A percentile compares a stretch with the other conserved stretches of the same genome.
phyloP scores from a whole-genome alignment of 1,140 invertebrate species.

The Monomorium pharaonis region DNA sequence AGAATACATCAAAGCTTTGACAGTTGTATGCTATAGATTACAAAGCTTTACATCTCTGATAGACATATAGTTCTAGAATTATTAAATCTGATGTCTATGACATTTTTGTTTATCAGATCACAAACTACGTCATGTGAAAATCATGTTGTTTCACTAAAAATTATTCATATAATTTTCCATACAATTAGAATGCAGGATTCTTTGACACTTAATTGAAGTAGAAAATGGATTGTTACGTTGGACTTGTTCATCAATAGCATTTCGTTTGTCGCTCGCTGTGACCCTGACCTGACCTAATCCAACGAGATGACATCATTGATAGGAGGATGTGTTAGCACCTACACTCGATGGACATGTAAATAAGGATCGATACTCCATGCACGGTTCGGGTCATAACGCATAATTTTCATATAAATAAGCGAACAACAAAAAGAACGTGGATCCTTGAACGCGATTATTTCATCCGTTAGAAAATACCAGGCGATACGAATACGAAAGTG shows the following conservation, averaged over 20 bases:
- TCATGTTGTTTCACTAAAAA: no score
- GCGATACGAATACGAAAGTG: constrained; percentile 21
- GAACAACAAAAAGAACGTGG: background rate
- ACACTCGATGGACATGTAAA: background rate
- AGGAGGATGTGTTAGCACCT: constrained; percentile 22
- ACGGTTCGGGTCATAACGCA: background rate
- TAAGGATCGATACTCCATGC: background rate
- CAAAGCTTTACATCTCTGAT: no score
- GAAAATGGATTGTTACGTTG: background rate
- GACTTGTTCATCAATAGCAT: background rate
- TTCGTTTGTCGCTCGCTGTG: background rate
- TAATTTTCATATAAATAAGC: constrained; percentile 44
- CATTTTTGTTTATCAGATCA: no score
- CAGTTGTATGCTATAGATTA: no score
- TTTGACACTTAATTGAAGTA: background rate
- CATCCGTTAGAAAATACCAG: constrained; percentile 32
- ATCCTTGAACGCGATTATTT: constrained; percentile 44
- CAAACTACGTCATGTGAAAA: no score
- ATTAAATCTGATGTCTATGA: no score
- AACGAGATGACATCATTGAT: constrained; percentile 27
- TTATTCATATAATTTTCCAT: no score
- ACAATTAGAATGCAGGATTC: background rate
- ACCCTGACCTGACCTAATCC: constrained; percentile 46
- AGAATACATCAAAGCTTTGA: no score
- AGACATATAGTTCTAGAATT: no score